Base-by-base conservation (phyloP, 2,113 vertebrate species). In the Canis aureus region DNA sequence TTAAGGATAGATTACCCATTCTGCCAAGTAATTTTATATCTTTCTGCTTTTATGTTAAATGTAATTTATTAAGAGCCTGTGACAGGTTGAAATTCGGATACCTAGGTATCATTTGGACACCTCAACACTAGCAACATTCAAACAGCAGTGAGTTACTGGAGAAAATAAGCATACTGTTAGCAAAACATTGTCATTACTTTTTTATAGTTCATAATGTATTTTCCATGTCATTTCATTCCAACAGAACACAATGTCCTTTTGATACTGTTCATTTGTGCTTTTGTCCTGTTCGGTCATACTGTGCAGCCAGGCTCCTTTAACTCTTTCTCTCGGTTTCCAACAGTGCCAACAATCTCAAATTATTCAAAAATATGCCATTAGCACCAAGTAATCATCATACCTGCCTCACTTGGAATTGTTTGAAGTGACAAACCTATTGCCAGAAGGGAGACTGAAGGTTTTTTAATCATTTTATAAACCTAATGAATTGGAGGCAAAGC, bases 181-280 rank as follows among this genome's bases (percentile, higher is more conserved):
- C 5, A 84, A 86, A 92, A 57, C 20, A 51, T 62, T 74, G n/a
- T 95, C 64, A 76, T 88, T 87, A 32, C 20, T 69, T 43, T 19
- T 64, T 93, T 89, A 27, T 11, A 94, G 29, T 57, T 92, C 11
- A 80, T 53, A 93, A 74, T 87, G 53, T 71, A 80, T 43, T 95
- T 96, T 93, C 69, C 53, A 84, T 92, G 23, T 95, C 89, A 94
- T 92, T 94, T 80, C 91, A 96, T 81, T 88, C 19, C 25, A 88
- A 55, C 2, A 38, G 43, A 94, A 83, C 27, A 66, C 51, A 92
- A 66, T 83, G 76, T 93, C 23, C 13, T 89, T 95, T 87, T 25
- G 27, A 51, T 80, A 76, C 7, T 91, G 9, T 69, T 60, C 64
- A 55, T 96, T 71, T 94, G 3, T 59, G 2, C 23, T 89, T 5